Evolutionary conservation across 23 tunicate genomes (phyloP), one percentile per base, ranked within the genome.

Genomic region (Trididemnum miniatum): DNA sequence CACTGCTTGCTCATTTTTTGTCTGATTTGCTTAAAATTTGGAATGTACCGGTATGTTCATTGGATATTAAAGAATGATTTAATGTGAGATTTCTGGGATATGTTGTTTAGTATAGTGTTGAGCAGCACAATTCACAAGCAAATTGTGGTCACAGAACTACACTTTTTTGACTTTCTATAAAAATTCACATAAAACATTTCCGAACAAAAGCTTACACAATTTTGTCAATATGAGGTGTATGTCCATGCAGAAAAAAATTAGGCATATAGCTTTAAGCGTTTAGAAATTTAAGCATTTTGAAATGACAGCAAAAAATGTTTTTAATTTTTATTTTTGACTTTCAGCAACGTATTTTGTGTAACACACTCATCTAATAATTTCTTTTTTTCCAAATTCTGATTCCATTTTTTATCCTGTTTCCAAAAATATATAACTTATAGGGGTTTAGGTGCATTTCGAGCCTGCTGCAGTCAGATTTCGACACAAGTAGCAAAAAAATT

Each of bases 1-100:
- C 32, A 67, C 75, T 67, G 25, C 75, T 67, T 67, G 28, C 29
- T 62, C 67, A 62, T 62, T 62, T 62, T 62, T 62, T 62, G 67
- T 62, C 67, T 24, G 28, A 22, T 20, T 62, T 62, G 67, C 67
- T 24, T 62, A 24, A 49, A 49, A 49, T 49, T 49, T 49, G 12
- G 15, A 49, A 18, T 49, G 18, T 49, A 49, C n/a, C n/a, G n/a
- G n/a, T n/a, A n/a, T 49, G 57, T 49, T 49, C 18, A 49, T 12
- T 12, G 18, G 18, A 18, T 9, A 18, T 12, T 49, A 9, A 9
- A 9, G 18, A 49, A 49, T 9, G 57, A 49, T 18, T 49, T 18
- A 49, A 49, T 49, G 57, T 9, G 18, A 49, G 57, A 18, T 9
- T 49, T 49, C 18, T 49, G 12, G 18, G 57, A 9, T 49, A 49